These are phyloP conservation scores for Chaetodon auriga DNA, from an alignment of 2,113 vertebrate genomes.

Conservation along the genomic window DNA sequence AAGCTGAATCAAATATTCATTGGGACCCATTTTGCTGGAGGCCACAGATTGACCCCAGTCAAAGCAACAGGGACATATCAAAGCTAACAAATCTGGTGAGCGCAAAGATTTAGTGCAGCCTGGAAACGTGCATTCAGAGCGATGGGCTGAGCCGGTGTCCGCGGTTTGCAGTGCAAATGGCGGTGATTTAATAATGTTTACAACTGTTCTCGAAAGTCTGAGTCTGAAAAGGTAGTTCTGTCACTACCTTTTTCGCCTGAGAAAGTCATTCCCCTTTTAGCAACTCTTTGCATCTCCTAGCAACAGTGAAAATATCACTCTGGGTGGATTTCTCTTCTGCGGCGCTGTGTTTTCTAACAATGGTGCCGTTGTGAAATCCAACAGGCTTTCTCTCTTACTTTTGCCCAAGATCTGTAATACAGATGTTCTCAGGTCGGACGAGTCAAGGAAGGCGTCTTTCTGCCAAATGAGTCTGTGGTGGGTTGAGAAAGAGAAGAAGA, in stretches of 20 bases:
- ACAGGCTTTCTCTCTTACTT: not conserved
- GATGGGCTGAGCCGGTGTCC: not conserved
- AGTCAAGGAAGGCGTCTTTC: slow-evolving; percentile 9
- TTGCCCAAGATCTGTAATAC: slow-evolving; percentile 8
- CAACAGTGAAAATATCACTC: slow-evolving; percentile 36
- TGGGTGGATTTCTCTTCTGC: not conserved
- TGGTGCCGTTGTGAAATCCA: slow-evolving; percentile 6
- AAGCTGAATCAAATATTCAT: slow-evolving; percentile 81
- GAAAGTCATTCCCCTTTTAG: slow-evolving; percentile 3
- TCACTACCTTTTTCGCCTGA: not conserved
- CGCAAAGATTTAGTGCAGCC: not conserved
- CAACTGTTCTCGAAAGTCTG: not conserved
- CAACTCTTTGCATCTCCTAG: slow-evolving; percentile 42
- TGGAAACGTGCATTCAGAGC: not conserved
- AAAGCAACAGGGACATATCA: slow-evolving; percentile 38
- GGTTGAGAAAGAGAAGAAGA: slow-evolving; percentile 8
- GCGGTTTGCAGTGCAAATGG: not conserved
- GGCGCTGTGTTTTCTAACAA: slow-evolving; percentile 9
- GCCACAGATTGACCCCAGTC: slow-evolving; percentile 26
- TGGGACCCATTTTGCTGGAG: slow-evolving; percentile 62
- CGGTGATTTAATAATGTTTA: not conserved
- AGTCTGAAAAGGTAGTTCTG: not conserved
- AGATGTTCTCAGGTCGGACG: slow-evolving; percentile 30
- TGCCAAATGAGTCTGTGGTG: slow-evolving; percentile 19
- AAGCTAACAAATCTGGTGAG: slow-evolving; percentile 29